These are phyloP conservation scores for Periplaneta americana DNA, from an alignment of 1,140 invertebrate genomes.

Conservation along the genomic window DNA sequence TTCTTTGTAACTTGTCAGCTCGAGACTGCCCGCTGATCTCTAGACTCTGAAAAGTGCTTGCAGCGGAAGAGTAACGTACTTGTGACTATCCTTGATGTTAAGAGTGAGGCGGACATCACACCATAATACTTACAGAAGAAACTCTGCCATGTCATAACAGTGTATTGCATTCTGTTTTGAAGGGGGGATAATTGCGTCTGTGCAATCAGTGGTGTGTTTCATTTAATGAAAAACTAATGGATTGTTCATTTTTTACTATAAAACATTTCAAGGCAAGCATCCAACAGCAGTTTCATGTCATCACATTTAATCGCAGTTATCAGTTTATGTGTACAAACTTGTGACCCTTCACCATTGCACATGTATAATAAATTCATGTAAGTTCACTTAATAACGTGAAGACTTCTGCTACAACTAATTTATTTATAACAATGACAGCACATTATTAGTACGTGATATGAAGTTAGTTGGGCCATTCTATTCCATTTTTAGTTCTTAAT, in stretches of 20 bases:
- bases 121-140: background rate
- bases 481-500: background rate
- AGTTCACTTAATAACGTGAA: background rate
- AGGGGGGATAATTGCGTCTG: background rate
- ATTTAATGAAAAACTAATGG: background rate
- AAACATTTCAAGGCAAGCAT: background rate
- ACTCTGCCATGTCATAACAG: background rate
- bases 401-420: background rate
- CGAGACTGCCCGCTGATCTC: background rate
- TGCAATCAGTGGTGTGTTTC: background rate
- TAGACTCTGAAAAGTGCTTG: background rate
- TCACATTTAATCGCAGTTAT: background rate
- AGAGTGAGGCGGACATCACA: background rate
- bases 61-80: background rate
- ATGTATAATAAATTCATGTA: background rate
- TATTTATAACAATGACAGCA: background rate
- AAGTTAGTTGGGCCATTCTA: background rate
- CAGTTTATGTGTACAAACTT: background rate
- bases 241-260: no score
- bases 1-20: background rate
- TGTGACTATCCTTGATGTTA: background rate
- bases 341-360: background rate
- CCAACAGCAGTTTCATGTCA: background rate
- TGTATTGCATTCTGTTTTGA: background rate
- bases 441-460: background rate